A percentile compares a stretch with the other conserved stretches of the same genome.
These are phyloP conservation scores for Crepidodera aurea DNA, from an alignment of 2,888 invertebrate species.

Conservation along the genomic window DNA sequence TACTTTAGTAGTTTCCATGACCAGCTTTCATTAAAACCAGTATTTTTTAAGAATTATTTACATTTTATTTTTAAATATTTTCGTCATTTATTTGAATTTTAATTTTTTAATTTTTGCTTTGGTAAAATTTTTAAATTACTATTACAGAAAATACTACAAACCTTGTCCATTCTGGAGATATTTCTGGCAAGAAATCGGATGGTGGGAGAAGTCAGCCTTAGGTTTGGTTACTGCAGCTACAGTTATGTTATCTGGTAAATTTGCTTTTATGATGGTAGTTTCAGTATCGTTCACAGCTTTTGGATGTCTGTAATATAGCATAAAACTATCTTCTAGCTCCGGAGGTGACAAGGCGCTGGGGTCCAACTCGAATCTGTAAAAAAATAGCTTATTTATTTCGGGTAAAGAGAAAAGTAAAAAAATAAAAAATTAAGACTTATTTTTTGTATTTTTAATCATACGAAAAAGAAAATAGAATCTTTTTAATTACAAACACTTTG, in stretches of 20 bases:
- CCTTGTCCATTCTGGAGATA: slow-evolving; percentile 59
- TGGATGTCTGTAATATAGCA: slow-evolving; percentile 66
- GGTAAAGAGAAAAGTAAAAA: not conserved
- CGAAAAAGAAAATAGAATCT: not conserved
- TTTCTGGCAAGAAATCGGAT: slow-evolving; percentile 74
- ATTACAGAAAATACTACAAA: too few species aligned
- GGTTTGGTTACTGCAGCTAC: slow-evolving; percentile 31
- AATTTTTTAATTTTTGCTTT: too few species aligned
- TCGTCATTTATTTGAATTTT: too few species aligned
- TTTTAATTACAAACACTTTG: too few species aligned
- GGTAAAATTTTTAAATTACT: too few species aligned
- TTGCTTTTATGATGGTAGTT: slow-evolving; percentile 38
- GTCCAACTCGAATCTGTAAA: slow-evolving; percentile 65
- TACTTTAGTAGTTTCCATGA: too few species aligned
- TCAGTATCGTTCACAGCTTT: slow-evolving; percentile 49
- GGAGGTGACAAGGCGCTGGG: slow-evolving; percentile 74
- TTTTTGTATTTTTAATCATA: not conserved
- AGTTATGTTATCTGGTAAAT: slow-evolving; percentile 31
- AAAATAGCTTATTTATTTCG: too few species aligned
- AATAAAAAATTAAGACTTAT: not conserved
- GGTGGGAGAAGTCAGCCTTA: slow-evolving; percentile 66
- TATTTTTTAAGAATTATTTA: too few species aligned
- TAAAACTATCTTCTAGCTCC: slow-evolving; percentile 76
- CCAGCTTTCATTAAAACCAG: too few species aligned
- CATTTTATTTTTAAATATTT: too few species aligned